These are phyloP conservation scores for Cynopterus brachyotis DNA, from an alignment of 2,113 vertebrate genomes.

Conservation along the genomic window DNA sequence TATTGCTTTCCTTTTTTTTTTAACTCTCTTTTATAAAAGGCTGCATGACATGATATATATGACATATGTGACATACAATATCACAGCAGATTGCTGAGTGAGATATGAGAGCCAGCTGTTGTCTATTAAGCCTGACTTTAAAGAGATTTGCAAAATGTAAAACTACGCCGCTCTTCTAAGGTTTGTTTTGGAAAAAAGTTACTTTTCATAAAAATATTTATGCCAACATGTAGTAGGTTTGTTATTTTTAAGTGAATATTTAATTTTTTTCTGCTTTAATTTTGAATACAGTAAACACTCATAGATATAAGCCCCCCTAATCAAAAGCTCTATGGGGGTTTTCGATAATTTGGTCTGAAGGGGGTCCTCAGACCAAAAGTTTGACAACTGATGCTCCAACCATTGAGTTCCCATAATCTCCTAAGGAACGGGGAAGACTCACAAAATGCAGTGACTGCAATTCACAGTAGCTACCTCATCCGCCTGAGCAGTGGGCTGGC, in stretches of 20 bases:
- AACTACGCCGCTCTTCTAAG: background rate
- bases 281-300: background rate
- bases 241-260: background rate
- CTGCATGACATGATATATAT: background rate
- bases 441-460: background rate
- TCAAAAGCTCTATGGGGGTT: background rate
- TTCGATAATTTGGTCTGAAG: background rate
- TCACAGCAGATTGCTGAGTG: background rate
- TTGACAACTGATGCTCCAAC: background rate
- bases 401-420: background rate
- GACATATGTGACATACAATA: background rate
- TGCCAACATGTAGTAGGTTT: background rate
- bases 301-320: background rate
- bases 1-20: background rate
- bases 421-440: background rate
- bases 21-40: background rate
- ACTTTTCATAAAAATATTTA: slow-evolving; percentile 35
- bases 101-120: background rate
- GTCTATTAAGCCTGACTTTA: background rate
- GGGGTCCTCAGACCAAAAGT: background rate
- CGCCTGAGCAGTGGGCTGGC: background rate
- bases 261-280: background rate
- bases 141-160: background rate
- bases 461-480: background rate
- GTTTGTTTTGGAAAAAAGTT: background rate